phyloP scores from a whole-genome alignment of 2,888 invertebrate species.

The Chrysolina oricalcia region DNA sequence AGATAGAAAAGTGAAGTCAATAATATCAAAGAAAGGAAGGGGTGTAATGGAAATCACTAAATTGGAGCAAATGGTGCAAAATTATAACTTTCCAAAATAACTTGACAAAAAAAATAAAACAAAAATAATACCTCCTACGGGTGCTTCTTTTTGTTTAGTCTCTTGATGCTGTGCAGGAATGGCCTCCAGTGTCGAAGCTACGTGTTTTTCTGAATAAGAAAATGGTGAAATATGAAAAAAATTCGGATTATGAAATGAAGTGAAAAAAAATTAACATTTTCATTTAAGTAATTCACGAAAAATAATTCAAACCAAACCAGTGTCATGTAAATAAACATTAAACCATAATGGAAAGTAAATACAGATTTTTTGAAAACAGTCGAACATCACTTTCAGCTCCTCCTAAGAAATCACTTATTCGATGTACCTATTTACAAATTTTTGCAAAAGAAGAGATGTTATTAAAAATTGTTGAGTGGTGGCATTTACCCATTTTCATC shows the following conservation, averaged over 20 bases:
- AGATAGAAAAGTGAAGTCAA: no score
- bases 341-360: neutral
- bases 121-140: constrained; percentile 60
- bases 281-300: neutral
- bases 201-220: constrained; percentile 59
- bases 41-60: no score
- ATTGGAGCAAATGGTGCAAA: neutral
- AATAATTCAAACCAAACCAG: constrained; percentile 18
- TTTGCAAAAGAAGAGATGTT: no score
- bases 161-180: constrained; percentile 58
- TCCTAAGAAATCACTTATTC: no score
- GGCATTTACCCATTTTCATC: no score
- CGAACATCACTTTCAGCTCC: neutral
- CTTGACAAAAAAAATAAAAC: constrained; percentile 40
- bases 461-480: no score
- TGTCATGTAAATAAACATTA: neutral
- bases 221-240: constrained; percentile 49
- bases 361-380: neutral
- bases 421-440: no score
- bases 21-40: no score
- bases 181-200: constrained; percentile 54
- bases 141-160: constrained; percentile 56
- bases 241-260: constrained; percentile 10
- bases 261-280: constrained; percentile 18
- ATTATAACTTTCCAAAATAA: neutral